Evolutionary conservation across 2,797 vertebrate species (phyloP).

Genomic region (Neosilurus hyrtlii): DNA sequence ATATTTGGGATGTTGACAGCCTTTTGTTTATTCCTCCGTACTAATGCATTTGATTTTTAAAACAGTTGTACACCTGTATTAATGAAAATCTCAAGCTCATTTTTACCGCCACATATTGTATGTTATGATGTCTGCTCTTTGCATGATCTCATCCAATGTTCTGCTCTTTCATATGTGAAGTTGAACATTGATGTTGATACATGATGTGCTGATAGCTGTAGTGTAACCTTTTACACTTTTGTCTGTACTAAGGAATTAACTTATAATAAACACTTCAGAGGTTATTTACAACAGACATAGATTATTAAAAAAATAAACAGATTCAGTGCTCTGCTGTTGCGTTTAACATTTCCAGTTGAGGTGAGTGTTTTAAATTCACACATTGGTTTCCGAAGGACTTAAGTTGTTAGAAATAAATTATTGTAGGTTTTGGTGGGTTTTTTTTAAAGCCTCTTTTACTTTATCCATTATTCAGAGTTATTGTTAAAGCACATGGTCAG

Average conservation of each 20-base stretch:
- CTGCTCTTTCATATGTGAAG: conserved; percentile 74
- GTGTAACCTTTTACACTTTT: conserved; percentile 78
- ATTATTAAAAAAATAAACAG: conserved; percentile 76
- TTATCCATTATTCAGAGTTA: conserved; percentile 58
- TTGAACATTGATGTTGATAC: conserved; percentile 82
- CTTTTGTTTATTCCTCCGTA: conserved; percentile 51
- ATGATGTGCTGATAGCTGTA: conserved; percentile 83
- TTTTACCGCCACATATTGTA: conserved; percentile 70
- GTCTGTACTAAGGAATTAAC: conserved; percentile 72
- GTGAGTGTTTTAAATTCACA: conserved; percentile 84
- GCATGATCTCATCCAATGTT: conserved; percentile 83
- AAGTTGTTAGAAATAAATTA: conserved; percentile 93
- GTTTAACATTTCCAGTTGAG: conserved; percentile 84
- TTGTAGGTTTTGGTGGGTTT: conserved; percentile 84
- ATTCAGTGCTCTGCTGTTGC: conserved; percentile 85
- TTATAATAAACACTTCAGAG: conserved; percentile 67
- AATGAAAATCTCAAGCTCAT: conserved; percentile 63
- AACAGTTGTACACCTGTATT: conserved; percentile 51
- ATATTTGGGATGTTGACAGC: conserved; percentile 52
- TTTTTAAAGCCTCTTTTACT: conserved; percentile 49
- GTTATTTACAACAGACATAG: conserved; percentile 78
- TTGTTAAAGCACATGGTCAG: conserved; percentile 71
- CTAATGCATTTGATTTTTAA: conserved; percentile 52
- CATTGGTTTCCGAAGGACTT: conserved; percentile 75
- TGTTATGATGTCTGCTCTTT: conserved; percentile 68